These are phyloP conservation scores for Ecdyonurus torrentis DNA, from an alignment of 2,888 invertebrate species.

Conservation along the genomic window DNA sequence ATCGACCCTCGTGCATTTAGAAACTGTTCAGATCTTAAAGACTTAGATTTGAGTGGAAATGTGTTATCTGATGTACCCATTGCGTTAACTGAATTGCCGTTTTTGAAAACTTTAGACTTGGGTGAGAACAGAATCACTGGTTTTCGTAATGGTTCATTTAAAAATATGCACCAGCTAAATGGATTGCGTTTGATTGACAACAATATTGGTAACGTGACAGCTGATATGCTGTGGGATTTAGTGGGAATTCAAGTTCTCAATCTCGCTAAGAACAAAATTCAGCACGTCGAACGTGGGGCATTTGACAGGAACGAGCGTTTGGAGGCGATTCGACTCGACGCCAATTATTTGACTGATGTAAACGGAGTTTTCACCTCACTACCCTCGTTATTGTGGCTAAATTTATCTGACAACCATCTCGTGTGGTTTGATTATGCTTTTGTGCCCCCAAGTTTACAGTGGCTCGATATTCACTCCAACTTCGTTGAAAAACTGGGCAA, in stretches of 20 bases:
- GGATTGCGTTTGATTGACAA: conserved; percentile 81
- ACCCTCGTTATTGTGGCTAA: conserved; percentile 70
- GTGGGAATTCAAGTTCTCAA: conserved; percentile 73
- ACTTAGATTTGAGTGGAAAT: conserved; percentile 79
- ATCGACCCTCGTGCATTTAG: conserved; percentile 77
- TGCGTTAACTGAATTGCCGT: conserved; percentile 68
- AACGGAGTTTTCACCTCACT: conserved; percentile 70
- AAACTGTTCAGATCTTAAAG: conserved; percentile 80
- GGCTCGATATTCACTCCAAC: conserved; percentile 73
- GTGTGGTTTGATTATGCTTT: conserved; percentile 73
- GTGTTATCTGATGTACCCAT: conserved; percentile 61
- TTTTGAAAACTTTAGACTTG: conserved; percentile 73
- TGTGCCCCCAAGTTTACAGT: conserved; percentile 67
- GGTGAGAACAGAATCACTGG: conserved; percentile 70
- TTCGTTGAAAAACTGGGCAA: conserved; percentile 68
- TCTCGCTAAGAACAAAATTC: conserved; percentile 69
- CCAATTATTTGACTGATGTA: conserved; percentile 66
- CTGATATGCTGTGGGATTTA: conserved; percentile 59
- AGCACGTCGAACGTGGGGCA: conserved; percentile 57
- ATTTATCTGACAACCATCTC: conserved; percentile 76
- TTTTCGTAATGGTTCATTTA: conserved; percentile 15
- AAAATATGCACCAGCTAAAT: conserved; percentile 58
- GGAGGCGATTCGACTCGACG: conserved; percentile 73
- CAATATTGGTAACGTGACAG: conserved; percentile 64
- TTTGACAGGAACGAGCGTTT: conserved; percentile 64